phyloP scores from a whole-genome alignment of 2,797 vertebrate species.

The Tapirus indicus region DNA sequence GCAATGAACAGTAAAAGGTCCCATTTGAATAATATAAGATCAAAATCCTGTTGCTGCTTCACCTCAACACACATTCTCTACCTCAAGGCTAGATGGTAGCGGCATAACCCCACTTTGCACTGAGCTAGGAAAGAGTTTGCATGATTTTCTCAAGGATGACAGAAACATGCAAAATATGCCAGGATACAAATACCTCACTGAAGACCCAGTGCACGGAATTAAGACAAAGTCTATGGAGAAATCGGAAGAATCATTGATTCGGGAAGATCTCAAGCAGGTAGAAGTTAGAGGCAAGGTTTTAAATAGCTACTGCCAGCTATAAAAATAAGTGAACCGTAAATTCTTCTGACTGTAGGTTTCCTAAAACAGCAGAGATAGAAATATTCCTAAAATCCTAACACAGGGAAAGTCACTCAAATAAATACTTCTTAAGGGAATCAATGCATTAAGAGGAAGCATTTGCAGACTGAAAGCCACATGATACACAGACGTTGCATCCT shows the following conservation, averaged over 20 bases:
- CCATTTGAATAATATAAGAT: neutral
- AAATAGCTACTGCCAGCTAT: constrained; percentile 62
- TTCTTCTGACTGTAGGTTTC: constrained; percentile 52
- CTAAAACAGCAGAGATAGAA: constrained; percentile 53
- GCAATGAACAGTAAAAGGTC: neutral
- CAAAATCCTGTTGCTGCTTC: neutral
- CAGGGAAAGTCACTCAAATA: constrained; percentile 57
- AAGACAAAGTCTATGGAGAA: constrained; percentile 55
- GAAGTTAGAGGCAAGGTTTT: constrained; percentile 28
- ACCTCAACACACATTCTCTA: neutral
- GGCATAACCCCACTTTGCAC: neutral
- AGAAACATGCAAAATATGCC: constrained; percentile 69
- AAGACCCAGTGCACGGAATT: neutral
- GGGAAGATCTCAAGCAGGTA: constrained; percentile 11
- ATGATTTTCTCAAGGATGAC: constrained; percentile 71
- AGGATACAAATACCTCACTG: constrained; percentile 74
- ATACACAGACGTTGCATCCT: constrained; percentile 58
- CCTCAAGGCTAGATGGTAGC: constrained; percentile 38
- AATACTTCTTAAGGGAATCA: constrained; percentile 69
- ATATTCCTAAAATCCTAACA: constrained; percentile 70
- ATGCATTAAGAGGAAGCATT: constrained; percentile 75
- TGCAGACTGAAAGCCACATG: constrained; percentile 61
- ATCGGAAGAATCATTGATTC: constrained; percentile 23
- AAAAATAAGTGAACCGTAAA: constrained; percentile 69
- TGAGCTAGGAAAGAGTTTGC: constrained; percentile 29